phyloP scores from a whole-genome alignment of 2,797 vertebrate species.

The Pseudochirops cupreus region DNA sequence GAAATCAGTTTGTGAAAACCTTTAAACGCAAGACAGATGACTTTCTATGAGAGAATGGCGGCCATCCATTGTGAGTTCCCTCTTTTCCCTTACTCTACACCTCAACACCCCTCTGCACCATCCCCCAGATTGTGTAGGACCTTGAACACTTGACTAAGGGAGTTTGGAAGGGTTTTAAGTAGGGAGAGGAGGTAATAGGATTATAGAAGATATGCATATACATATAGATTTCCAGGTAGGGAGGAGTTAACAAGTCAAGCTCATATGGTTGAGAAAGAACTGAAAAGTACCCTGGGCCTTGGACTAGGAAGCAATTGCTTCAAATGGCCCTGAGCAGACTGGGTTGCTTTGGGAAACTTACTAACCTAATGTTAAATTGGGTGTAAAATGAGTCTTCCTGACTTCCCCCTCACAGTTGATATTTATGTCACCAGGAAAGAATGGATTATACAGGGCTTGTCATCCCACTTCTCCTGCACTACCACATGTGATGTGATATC shows the following conservation, averaged over 20 bases:
- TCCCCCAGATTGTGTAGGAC: background rate
- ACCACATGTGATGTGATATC: background rate
- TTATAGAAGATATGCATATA: background rate
- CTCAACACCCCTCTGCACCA: background rate
- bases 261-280: background rate
- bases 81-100: background rate
- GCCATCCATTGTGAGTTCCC: background rate
- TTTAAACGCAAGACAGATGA: background rate
- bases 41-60: background rate
- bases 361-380: slow-evolving; percentile 59
- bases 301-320: background rate
- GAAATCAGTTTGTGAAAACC: background rate
- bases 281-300: background rate
- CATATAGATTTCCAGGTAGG: background rate
- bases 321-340: background rate
- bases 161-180: background rate
- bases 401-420: slow-evolving; percentile 14
- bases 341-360: slow-evolving; percentile 8
- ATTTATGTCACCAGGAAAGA: slow-evolving; percentile 54
- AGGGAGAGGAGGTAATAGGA: background rate
- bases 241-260: background rate
- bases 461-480: background rate
- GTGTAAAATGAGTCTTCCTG: slow-evolving; percentile 66
- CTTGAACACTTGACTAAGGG: background rate
- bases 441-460: slow-evolving; percentile 11